These are phyloP conservation scores for Rhyacophila evoluta DNA, from an alignment of 2,888 invertebrate species.

Conservation along the genomic window DNA sequence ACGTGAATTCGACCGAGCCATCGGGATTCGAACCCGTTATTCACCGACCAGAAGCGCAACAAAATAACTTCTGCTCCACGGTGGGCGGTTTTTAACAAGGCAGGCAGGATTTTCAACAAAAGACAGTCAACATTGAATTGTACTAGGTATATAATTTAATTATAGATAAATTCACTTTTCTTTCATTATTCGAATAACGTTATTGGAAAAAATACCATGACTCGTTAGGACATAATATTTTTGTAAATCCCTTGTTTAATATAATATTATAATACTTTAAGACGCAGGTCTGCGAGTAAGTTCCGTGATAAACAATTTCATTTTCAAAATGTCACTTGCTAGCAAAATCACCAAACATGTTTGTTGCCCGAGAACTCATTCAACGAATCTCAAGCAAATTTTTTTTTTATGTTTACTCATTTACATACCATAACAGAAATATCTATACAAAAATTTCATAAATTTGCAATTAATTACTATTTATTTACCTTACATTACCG, in stretches of 20 bases:
- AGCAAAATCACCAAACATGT: slow-evolving; percentile 17
- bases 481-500: slow-evolving; percentile 53
- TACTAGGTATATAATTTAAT: too few species aligned
- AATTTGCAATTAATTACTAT: slow-evolving; percentile 53
- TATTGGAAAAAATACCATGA: slow-evolving; percentile 3
- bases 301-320: not conserved
- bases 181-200: too few species aligned
- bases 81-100: too few species aligned
- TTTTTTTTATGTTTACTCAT: slow-evolving; percentile 52
- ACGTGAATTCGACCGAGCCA: too few species aligned
- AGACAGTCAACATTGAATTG: too few species aligned
- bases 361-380: slow-evolving; percentile 35
- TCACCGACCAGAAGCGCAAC: too few species aligned
- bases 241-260: slow-evolving; percentile 17
- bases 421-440: slow-evolving; percentile 54
- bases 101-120: too few species aligned
- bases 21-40: too few species aligned
- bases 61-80: too few species aligned
- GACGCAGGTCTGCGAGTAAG: not conserved
- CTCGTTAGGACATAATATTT: not conserved
- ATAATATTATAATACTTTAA: not conserved
- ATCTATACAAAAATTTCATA: slow-evolving; percentile 55
- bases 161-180: too few species aligned
- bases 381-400: slow-evolving; percentile 54
- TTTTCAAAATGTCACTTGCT: not conserved